Percentiles rank a stretch among this genome's conserved stretches.
These are phyloP conservation scores for Drosophila paranaensis DNA, from an alignment of 2,888 invertebrate genomes.

Conservation along the genomic window DNA sequence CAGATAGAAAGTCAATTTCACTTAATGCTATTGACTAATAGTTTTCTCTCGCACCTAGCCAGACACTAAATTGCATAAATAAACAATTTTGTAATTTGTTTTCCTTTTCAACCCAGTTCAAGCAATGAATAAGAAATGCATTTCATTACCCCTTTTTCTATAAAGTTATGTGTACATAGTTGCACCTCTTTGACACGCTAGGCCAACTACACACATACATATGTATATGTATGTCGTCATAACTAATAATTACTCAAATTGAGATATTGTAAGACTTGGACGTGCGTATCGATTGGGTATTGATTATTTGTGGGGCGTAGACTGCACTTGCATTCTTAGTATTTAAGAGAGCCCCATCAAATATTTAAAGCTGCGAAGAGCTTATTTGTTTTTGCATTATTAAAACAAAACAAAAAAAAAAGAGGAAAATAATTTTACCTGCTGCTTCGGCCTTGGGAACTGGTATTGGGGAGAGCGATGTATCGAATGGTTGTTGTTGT, in stretches of 20 bases:
- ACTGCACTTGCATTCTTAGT: constrained; percentile 27
- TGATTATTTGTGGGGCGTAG: constrained; percentile 32
- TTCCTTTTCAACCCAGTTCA: too few relatives aligned
- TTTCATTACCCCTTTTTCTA: not conserved
- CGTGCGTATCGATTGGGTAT: constrained; percentile 47
- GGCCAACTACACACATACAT: not conserved
- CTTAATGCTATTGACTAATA: not conserved
- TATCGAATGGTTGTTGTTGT: constrained; percentile 73
- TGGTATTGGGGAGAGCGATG: constrained; percentile 81
- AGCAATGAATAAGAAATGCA: not conserved
- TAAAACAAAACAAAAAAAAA: too few relatives aligned
- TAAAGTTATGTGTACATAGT: not conserved
- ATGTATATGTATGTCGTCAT: not conserved
- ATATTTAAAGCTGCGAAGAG: constrained; percentile 28
- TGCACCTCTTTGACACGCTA: not conserved
- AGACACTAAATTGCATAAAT: not conserved
- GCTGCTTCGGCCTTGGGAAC: constrained; percentile 46
- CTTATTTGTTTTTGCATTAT: constrained; percentile 3
- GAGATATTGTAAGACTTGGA: constrained; percentile 9
- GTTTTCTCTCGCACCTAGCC: not conserved
- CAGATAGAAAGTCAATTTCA: not conserved
- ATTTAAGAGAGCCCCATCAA: constrained; percentile 39
- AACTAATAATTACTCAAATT: constrained; percentile 4
- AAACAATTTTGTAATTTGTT: not conserved
- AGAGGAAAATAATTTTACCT: constrained; percentile 47